Percentiles rank a stretch among this genome's conserved stretches.
These are phyloP conservation scores for Morelia viridis DNA, from an alignment of 2,797 vertebrate species.

Conservation along the genomic window DNA sequence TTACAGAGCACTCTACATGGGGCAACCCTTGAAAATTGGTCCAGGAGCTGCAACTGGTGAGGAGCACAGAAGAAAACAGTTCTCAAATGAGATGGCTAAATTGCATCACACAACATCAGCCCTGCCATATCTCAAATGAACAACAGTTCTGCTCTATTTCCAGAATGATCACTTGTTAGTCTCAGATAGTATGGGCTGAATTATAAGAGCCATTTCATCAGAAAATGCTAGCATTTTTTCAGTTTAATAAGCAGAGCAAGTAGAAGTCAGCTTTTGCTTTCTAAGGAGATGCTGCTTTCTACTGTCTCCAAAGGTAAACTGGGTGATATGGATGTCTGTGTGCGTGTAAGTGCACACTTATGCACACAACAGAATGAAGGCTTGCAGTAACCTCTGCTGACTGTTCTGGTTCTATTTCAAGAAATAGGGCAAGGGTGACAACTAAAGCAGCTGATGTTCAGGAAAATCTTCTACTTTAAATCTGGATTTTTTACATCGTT, in stretches of 20 bases:
- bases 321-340: background rate
- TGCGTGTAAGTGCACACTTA: background rate
- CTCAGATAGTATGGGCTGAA: background rate
- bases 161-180: background rate
- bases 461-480: slow-evolving; percentile 12
- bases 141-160: background rate
- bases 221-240: background rate
- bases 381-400: background rate
- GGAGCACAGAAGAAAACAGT: background rate
- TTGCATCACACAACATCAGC: background rate
- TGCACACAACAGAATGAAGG: background rate
- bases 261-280: background rate
- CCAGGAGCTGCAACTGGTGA: background rate
- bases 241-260: background rate
- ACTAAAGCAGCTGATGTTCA: background rate
- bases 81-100: background rate
- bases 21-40: too few species aligned
- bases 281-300: background rate
- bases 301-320: background rate
- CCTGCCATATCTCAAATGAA: background rate
- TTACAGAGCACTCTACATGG: too few species aligned
- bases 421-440: background rate
- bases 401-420: background rate
- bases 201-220: background rate
- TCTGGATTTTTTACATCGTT: background rate